A percentile compares a stretch with the other conserved stretches of the same genome.
Evolutionary conservation across 64 coral and sea anemone genomes (phyloP).

Genomic region (Montipora sp.): DNA sequence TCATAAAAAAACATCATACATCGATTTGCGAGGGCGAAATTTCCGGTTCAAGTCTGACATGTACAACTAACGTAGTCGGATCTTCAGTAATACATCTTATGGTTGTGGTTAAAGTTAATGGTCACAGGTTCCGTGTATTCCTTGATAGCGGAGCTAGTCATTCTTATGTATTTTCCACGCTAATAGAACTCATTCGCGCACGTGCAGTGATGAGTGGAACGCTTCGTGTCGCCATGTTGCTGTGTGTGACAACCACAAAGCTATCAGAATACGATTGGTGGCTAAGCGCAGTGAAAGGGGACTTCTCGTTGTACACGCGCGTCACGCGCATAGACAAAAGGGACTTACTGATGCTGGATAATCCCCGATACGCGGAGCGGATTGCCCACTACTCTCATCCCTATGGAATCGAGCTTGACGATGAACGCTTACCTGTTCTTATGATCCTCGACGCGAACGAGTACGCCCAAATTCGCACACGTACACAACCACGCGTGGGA

Average conservation of each 20-base stretch:
- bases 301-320: slow-evolving; percentile 51
- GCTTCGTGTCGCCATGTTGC: slow-evolving; percentile 54
- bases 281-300: slow-evolving; percentile 3
- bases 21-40: slow-evolving; percentile 10
- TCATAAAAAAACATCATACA: slow-evolving; percentile 46
- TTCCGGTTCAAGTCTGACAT: slow-evolving; percentile 18
- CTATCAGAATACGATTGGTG: slow-evolving; percentile 43
- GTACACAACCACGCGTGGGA: neutral
- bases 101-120: slow-evolving; percentile 44
- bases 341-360: slow-evolving; percentile 67
- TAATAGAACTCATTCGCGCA: slow-evolving; percentile 20
- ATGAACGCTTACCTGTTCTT: slow-evolving; percentile 47
- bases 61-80: slow-evolving; percentile 45
- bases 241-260: slow-evolving; percentile 41
- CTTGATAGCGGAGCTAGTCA: no score
- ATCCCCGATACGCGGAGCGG: slow-evolving; percentile 54
- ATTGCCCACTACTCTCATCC: slow-evolving; percentile 31
- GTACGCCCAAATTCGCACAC: neutral
- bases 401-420: slow-evolving; percentile 24
- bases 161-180: slow-evolving; percentile 59
- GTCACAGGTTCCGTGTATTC: neutral
- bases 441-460: slow-evolving; percentile 61
- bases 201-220: neutral
- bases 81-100: slow-evolving; percentile 62
- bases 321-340: slow-evolving; percentile 46